A percentile compares a stretch with the other conserved stretches of the same genome.
Conservation (phyloP, 2,113 vertebrate genomes). For the Semicossyphus pulcher region DNA sequence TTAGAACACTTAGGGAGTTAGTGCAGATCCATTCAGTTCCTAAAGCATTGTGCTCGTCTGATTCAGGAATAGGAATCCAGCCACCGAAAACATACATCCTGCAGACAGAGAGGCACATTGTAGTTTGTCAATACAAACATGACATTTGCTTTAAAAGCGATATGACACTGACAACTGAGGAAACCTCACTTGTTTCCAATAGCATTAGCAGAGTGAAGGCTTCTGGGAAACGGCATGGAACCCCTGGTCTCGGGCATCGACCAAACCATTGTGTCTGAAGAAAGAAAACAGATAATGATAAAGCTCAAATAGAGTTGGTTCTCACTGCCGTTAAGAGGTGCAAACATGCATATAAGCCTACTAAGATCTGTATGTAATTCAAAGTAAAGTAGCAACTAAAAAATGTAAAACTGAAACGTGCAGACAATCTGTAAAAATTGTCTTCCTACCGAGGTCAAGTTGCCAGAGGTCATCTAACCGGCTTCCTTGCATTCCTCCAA, state of each 20-base stretch:
- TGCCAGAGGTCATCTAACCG: slow-evolving; percentile 95
- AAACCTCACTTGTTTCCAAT: slow-evolving; percentile 94
- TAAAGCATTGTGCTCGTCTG: slow-evolving; percentile 77
- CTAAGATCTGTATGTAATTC: neutral
- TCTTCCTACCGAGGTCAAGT: slow-evolving; percentile 90
- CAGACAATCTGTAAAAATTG: neutral
- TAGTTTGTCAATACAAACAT: neutral
- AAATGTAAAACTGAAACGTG: neutral
- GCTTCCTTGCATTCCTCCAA: slow-evolving; percentile 95
- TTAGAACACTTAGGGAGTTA: slow-evolving; percentile 89
- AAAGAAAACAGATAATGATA: no score
- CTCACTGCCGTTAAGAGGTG: neutral
- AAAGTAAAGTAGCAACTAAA: neutral
- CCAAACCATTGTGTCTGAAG: slow-evolving; percentile 95
- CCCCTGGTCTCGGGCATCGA: slow-evolving; percentile 90
- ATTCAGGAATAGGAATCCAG: slow-evolving; percentile 90
- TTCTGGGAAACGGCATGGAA: slow-evolving; percentile 90
- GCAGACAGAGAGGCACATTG: slow-evolving; percentile 51
- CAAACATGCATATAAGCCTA: neutral
- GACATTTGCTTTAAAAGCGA: neutral
- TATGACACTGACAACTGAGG: neutral
- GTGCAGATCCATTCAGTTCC: slow-evolving; percentile 94
- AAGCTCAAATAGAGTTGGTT: no score
- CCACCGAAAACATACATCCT: slow-evolving; percentile 99
- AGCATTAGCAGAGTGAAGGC: slow-evolving; percentile 94